Base-by-base conservation (phyloP, 2,797 vertebrate genomes). In the Propithecus deckenii region DNA sequence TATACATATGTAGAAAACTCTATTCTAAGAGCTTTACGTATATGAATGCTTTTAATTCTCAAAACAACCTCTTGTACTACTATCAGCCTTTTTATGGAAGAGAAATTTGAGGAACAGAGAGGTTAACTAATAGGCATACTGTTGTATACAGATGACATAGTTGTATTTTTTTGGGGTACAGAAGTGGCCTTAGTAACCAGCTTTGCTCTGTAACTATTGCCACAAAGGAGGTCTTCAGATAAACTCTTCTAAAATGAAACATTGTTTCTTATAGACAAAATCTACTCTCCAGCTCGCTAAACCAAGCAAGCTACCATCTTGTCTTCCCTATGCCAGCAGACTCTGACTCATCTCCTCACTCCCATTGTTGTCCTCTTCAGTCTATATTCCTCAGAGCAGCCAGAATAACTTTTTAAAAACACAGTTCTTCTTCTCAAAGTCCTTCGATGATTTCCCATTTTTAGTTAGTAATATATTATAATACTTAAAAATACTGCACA, bases 1-100 rank as follows among this genome's bases (percentile, higher is more conserved):
- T 89, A 50, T 63, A 80, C 9, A 38, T 35, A 14, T 43, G 5
- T 35, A 8, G 5, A 83, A 59, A 87, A 78, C 9, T 88, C 57
- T 88, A 5, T 63, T 86, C 32, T 67, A 87, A 75, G 43, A 96
- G 61, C 38, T 74, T 78, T 50, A 35, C 8, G 30, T 38, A 28
- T 59, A n/a, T 80, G 89, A 67, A 65, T 65, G 12, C 20, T 92
- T 89, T 91, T 59, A 59, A 65, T 87, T 96, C 32, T 91, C 57
- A 95, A 48, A 89, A 50, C 63, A 50, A 67, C 28, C 7, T 94
- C 46, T 50, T 23, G 76, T 32, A 17, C 14, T 78, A 13, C 76
- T 69, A 8, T 52, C 8, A 86, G 67, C 35, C 59, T 15, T 50
- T 93, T 83, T 74, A 7, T 55, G 32, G 41, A 91, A 86, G 52